A percentile compares a stretch with the other conserved stretches of the same genome.
phyloP scores from a whole-genome alignment of 2,888 invertebrate species.

The Himalopsyche anomala region DNA sequence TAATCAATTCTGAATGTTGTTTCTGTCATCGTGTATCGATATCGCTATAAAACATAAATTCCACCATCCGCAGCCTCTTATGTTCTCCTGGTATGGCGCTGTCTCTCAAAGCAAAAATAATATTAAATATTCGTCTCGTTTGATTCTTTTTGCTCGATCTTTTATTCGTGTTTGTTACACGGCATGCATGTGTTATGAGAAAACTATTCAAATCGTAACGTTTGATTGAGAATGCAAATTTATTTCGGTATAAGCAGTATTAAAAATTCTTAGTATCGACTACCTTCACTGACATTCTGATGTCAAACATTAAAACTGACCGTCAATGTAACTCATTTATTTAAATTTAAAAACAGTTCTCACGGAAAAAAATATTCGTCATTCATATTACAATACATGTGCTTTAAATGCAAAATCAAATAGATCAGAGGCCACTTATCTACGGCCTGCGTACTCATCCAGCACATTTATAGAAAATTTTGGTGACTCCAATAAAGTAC shows the following conservation, averaged over 20 bases:
- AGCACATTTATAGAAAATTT: too few species aligned
- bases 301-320: background rate
- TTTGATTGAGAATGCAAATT: conserved; percentile 42
- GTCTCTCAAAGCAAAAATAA: conserved; percentile 27
- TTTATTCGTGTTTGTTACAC: conserved; percentile 20
- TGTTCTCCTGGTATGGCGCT: conserved; percentile 29
- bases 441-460: too few species aligned
- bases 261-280: conserved; percentile 23
- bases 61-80: background rate
- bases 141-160: background rate
- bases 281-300: background rate
- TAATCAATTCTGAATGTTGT: conserved; percentile 57
- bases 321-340: background rate
- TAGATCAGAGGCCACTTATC: too few species aligned
- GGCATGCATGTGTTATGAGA: conserved; percentile 40
- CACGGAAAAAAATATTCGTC: too few species aligned
- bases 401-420: too few species aligned
- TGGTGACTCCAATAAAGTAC: too few species aligned
- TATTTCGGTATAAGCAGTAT: background rate
- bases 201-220: background rate
- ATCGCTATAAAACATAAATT: conserved; percentile 56
- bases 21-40: conserved; percentile 55
- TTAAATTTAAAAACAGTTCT: too few species aligned
- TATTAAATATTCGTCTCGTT: conserved; percentile 33
- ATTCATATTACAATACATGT: too few species aligned